phyloP scores from a whole-genome alignment of 1,140 invertebrate genomes.

The Himalopsyche phryganea region DNA sequence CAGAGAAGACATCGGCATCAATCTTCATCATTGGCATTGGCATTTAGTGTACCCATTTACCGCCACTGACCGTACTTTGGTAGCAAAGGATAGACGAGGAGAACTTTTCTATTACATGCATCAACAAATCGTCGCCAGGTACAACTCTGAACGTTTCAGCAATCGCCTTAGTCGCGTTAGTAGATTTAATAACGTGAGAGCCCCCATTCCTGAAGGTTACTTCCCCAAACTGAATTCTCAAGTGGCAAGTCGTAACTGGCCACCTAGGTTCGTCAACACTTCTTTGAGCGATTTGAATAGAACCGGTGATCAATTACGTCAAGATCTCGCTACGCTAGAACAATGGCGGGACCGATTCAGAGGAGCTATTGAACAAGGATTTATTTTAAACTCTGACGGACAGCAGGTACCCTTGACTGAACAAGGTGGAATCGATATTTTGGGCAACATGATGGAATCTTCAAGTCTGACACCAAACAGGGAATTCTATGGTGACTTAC shows the following conservation, averaged over 20 bases:
- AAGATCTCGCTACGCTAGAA: slow-evolving; percentile 66
- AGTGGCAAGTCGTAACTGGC: slow-evolving; percentile 45
- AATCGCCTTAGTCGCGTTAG: slow-evolving; percentile 55
- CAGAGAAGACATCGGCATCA: slow-evolving; percentile 71
- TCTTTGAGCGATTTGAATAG: slow-evolving; percentile 62
- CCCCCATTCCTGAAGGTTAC: slow-evolving; percentile 65
- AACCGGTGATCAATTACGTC: slow-evolving; percentile 59
- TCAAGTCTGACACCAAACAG: slow-evolving; percentile 66
- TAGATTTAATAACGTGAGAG: slow-evolving; percentile 56
- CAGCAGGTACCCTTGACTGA: slow-evolving; percentile 59
- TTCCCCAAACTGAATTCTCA: slow-evolving; percentile 68
- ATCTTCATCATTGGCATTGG: slow-evolving; percentile 82
- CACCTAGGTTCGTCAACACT: slow-evolving; percentile 52
- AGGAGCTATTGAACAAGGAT: slow-evolving; percentile 68
- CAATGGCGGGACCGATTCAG: slow-evolving; percentile 71
- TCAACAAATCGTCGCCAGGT: slow-evolving; percentile 66
- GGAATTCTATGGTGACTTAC: slow-evolving; percentile 67
- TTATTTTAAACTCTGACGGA: slow-evolving; percentile 51
- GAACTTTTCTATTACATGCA: slow-evolving; percentile 79
- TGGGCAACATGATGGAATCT: slow-evolving; percentile 77
- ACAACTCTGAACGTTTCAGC: slow-evolving; percentile 66
- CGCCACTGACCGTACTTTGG: slow-evolving; percentile 53
- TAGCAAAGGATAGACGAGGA: slow-evolving; percentile 66
- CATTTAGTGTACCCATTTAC: slow-evolving; percentile 75
- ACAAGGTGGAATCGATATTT: slow-evolving; percentile 69